Evolutionary conservation across 2,888 invertebrate genomes (phyloP).

Genomic region (Molanna angustata): DNA sequence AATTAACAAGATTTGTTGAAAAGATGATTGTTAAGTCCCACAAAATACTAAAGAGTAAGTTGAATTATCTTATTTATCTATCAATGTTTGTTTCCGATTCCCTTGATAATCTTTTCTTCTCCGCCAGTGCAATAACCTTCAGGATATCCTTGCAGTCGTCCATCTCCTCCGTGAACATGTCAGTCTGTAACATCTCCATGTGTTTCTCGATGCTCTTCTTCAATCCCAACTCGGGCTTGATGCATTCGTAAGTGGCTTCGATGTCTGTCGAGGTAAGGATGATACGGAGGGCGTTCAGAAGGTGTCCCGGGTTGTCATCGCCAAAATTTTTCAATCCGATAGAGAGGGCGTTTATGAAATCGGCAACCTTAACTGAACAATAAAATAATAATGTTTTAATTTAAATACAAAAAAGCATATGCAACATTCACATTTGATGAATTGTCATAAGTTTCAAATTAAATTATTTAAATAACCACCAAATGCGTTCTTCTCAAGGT

Average conservation of each 20-base stretch:
- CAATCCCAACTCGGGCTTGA: constrained; percentile 38
- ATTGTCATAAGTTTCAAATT: too few relatives aligned
- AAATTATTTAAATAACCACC: too few relatives aligned
- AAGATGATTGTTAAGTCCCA: too few relatives aligned
- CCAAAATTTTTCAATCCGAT: constrained; percentile 38
- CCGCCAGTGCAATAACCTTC: too few relatives aligned
- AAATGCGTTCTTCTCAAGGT: too few relatives aligned
- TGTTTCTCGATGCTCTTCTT: constrained; percentile 29
- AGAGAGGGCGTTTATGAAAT: constrained; percentile 38
- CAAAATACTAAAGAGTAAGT: too few relatives aligned
- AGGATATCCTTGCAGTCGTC: constrained; percentile 38
- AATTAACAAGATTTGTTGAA: too few relatives aligned
- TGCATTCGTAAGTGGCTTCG: constrained; percentile 38
- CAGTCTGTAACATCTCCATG: constrained; percentile 33
- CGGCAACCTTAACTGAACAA: constrained; percentile 35
- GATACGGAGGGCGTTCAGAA: constrained; percentile 40
- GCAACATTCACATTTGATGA: too few relatives aligned
- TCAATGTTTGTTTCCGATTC: too few relatives aligned
- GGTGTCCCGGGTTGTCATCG: constrained; percentile 42
- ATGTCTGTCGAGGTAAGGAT: constrained; percentile 38
- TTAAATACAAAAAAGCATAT: background rate
- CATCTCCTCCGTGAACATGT: constrained; percentile 42
- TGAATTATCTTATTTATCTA: too few relatives aligned
- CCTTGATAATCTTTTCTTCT: too few relatives aligned
- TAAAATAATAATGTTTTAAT: constrained; percentile 8